A percentile compares a stretch with the other conserved stretches of the same genome.
These are phyloP conservation scores for Drosophila nasuta DNA, from an alignment of 1,140 invertebrate genomes.

Conservation along the genomic window DNA sequence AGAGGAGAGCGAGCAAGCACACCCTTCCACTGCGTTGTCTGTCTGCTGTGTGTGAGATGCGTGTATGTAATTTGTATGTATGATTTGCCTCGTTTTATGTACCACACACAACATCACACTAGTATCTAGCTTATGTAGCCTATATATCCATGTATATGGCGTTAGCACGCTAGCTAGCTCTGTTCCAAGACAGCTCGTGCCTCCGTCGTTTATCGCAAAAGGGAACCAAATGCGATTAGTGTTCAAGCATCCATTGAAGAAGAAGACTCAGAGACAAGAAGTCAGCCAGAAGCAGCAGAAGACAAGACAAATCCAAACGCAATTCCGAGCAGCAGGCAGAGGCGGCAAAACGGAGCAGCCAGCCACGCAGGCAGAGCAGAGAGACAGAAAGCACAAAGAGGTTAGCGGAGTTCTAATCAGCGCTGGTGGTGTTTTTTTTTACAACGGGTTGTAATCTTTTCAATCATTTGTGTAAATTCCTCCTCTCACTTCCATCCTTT, in stretches of 20 bases:
- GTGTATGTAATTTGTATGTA: constrained; percentile 17
- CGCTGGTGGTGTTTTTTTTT: constrained; percentile 18
- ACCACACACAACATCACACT: background rate
- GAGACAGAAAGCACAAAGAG: constrained; percentile 16
- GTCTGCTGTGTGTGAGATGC: constrained; percentile 13
- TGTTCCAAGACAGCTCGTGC: constrained; percentile 47
- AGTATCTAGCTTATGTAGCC: background rate
- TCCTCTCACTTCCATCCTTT: constrained; percentile 37
- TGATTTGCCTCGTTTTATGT: constrained; percentile 3
- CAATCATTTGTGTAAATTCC: constrained; percentile 15
- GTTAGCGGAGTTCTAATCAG: constrained; percentile 14
- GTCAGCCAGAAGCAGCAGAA: constrained; percentile 11
- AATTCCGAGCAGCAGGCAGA: constrained; percentile 16
- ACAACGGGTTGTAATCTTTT: constrained; percentile 56
- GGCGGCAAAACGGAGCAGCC: constrained; percentile 15
- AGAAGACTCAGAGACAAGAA: constrained; percentile 33
- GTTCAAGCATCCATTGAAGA: constrained; percentile 61
- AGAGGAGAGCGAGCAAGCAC: background rate
- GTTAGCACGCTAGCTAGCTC: constrained; percentile 15
- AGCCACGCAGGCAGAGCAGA: background rate
- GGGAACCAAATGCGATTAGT: constrained; percentile 76
- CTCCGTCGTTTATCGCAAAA: constrained; percentile 66
- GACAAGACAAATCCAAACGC: constrained; percentile 1
- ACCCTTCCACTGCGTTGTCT: background rate
- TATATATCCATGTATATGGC: constrained; percentile 14